Base-by-base conservation (phyloP, 2,797 vertebrate genomes). In the Novumbra hubbsi region DNA sequence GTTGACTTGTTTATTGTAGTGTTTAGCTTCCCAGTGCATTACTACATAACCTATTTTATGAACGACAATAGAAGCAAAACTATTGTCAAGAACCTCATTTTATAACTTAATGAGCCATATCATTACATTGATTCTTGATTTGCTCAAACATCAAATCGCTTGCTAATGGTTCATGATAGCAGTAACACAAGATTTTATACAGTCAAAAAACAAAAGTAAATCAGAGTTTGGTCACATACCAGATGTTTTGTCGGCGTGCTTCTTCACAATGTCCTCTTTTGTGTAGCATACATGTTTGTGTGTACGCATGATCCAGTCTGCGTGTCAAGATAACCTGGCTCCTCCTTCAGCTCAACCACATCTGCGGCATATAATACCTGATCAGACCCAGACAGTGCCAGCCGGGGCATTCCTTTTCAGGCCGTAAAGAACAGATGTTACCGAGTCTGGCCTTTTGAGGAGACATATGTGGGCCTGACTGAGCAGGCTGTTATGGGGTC, bases 121-220 rank as follows among this genome's bases (percentile, higher is more conserved):
- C 89, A 92, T 92, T 91, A 90, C 90, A 92, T 91, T 92, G 89
- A 92, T 91, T 91, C 87, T 90, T 91, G 89, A 91, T 92, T 92
- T 91, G 88, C 87, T 88, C 88, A 88, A 85, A 87, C 87, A 80
- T 85, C 86, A 81, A 90, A 90, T 88, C 86, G 87, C 84, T 90
- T 84, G 81, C 89, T 84, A 83, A 90, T 84, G 88, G 88, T 91
- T 91, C 87, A 89, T 79, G 85, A 68, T 27, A 3, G 48, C 41
- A 68, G n/a, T 28, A 85, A 24, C 87, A 82, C 85, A 85, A 81
- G 90, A 90, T 89, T 89, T 88, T 14, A 45, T 45, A 14, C 41
- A 45, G 85, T 80, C 86, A 86, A 57, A 85, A 87, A 21, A 68
- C 41, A 68, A 52, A 82, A 86, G 79, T 82, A 88, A 77, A 88